Evolutionary conservation across 2,888 invertebrate species (phyloP), one percentile per base, ranked within the genome.

Genomic region (Cryptus viduatorius): DNA sequence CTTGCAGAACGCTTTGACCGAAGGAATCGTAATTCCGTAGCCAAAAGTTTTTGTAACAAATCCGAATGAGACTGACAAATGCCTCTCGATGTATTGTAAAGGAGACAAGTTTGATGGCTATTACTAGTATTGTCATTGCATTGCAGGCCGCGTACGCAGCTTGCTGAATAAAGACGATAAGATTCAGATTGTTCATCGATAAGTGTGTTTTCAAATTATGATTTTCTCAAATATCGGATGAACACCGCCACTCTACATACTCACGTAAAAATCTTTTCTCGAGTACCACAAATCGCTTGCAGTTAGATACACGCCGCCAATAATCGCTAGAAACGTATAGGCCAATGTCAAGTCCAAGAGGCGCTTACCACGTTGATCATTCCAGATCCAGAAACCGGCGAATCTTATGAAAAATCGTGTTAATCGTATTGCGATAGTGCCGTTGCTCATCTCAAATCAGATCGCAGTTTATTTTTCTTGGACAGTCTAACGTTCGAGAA

Each of bases 341-440:
- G 3, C 4, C 4, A 86, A 29, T 0, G 81, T 44, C 14, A 76
- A 37, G 8, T 73, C 69, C n/a, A 84, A 71, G 0, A 61, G 31
- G 4, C 31, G 42, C 46, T 78, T 46, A 3, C 84, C 85, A 0
- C 42, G 16, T n/a, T 16, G 4, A 8, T 68, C 78, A 42, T 69
- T n/a, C 14, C 79, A 65, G n/a, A 80, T 10, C 86, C 87, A 88
- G 19, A 83, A 75, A 10, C 88, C 88, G 7, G 68, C 68, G 14
- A 78, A 29, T 77, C 73, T 85, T 77, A 87, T 31, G 19, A 84
- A 77, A 46, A 87, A 76, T 12, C 68, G 53, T 8, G 77, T 73
- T 42, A 81, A 14, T 19, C 46, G 73, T 16, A 88, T 80, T 1
- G 87, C 87, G 3, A 64, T n/a, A 48, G 59, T 37, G n/a, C 31